These are phyloP conservation scores for Lineus longissimus DNA, from an alignment of 1,140 invertebrate genomes.

Conservation along the genomic window DNA sequence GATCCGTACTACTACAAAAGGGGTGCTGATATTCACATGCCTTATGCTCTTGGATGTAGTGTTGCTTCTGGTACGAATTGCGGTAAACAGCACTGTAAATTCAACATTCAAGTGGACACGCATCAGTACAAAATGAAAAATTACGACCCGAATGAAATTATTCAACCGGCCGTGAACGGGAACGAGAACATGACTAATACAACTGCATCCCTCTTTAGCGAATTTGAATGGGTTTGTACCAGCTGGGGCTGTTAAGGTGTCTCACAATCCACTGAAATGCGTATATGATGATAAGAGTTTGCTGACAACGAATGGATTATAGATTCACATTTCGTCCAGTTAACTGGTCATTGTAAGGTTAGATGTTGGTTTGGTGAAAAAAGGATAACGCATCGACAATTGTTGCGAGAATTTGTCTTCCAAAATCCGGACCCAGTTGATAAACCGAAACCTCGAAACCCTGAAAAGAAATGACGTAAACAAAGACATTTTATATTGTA, in stretches of 20 bases:
- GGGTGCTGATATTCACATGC: neutral
- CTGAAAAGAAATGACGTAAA: neutral
- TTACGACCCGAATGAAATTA: neutral
- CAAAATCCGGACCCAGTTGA: neutral
- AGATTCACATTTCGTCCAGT: neutral
- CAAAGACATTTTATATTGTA: too few relatives aligned
- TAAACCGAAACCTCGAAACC: neutral
- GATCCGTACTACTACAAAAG: neutral
- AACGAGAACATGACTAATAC: neutral
- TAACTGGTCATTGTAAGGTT: neutral
- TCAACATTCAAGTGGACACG: neutral
- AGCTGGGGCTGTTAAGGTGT: neutral
- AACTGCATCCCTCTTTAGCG: neutral
- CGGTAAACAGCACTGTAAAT: neutral
- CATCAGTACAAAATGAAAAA: neutral
- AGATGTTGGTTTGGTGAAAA: neutral
- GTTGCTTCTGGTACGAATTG: neutral
- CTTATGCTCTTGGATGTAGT: neutral
- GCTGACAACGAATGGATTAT: neutral
- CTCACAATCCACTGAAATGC: neutral
- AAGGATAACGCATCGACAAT: neutral
- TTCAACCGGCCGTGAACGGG: neutral
- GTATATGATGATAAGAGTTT: neutral
- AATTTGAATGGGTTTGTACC: neutral
- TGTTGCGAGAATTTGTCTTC: neutral